phyloP scores from a whole-genome alignment of 2,888 invertebrate species.

The Amiota minor region DNA sequence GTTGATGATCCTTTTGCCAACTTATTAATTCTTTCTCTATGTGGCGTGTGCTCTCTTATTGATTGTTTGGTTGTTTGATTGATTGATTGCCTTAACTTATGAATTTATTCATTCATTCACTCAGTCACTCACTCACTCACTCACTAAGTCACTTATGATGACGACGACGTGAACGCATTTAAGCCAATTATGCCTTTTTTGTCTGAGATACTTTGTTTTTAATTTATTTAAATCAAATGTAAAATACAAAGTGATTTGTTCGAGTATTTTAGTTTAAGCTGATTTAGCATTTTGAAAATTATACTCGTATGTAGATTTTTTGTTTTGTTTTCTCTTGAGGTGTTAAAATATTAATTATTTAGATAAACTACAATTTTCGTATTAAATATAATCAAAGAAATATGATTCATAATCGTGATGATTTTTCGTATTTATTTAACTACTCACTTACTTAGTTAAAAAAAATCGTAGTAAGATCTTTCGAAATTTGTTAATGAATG shows the following conservation, averaged over 20 bases:
- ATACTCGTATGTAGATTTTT: slow-evolving; percentile 17
- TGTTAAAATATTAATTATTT: slow-evolving; percentile 69
- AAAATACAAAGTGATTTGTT: slow-evolving; percentile 56
- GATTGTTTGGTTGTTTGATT: neutral
- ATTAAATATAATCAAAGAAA: slow-evolving; percentile 57
- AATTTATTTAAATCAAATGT: slow-evolving; percentile 71
- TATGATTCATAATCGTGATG: slow-evolving; percentile 57
- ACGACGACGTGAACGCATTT: slow-evolving; percentile 55
- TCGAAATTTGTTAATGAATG: slow-evolving; percentile 50
- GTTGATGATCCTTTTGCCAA: neutral
- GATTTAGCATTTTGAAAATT: neutral
- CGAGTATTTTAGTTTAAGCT: slow-evolving; percentile 42
- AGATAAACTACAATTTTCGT: slow-evolving; percentile 5
- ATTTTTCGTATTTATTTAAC: slow-evolving; percentile 59
- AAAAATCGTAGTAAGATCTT: neutral
- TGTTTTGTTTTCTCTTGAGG: slow-evolving; percentile 45
- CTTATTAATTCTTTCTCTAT: no score
- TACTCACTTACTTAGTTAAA: no score
- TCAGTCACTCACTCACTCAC: slow-evolving; percentile 18
- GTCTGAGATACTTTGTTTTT: slow-evolving; percentile 41
- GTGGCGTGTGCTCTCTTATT: no score
- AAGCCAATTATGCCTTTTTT: slow-evolving; percentile 61
- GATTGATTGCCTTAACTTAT: neutral
- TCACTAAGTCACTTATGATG: neutral
- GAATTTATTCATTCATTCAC: slow-evolving; percentile 11